Base-by-base conservation (phyloP, 1,140 invertebrate genomes). In the Goniozus legneri region DNA sequence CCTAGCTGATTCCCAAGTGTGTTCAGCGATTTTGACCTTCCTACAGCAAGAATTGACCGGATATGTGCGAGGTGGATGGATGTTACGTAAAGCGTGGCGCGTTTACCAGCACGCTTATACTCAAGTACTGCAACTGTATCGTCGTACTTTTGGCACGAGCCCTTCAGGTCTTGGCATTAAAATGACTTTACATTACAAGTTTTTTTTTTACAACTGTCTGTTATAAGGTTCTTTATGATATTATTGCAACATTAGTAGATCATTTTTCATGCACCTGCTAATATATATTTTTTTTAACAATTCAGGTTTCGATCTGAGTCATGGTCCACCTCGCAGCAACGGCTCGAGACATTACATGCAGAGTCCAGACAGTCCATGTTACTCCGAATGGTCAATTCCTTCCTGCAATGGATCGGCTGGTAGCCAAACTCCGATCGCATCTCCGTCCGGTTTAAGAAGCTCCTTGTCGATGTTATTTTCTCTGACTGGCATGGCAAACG, bases 61-160 rank as follows among this genome's bases (percentile, higher is more conserved):
- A 30, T 87, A 84, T 58, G 79, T 89, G 12, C 83, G 82, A 52
- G 85, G 83, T 8, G 85, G 84, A 4, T 87, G 86, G 85, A 79
- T 83, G 47, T 67, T 89, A 34, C 67, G 86, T 8, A 85, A 83
- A 67, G 85, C 86, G 0, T 89, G 85, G 84, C 83, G 85, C 60
- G 77, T 85, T 47, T 89, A 89, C 63, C 84, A 87, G 44, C 80
- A 81, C 59, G 78, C 82, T 8, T 83, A 86, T 53, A 78, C 76
- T 38, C 81, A 86, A 52, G 77, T 86, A 33, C 64, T 76, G 2
- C 64, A 73, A 16, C 49, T 85, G 0, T 80, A 84, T 52, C 62
- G 71, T 24, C 69, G 70, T 49, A 69, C 69, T 10, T 77, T 75
- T 47, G 70, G 69, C 34, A 56, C 40, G 15, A 60, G 42, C 54